Evolutionary conservation across 2,888 invertebrate genomes (phyloP).

Genomic region (Scrobipalpa costella): DNA sequence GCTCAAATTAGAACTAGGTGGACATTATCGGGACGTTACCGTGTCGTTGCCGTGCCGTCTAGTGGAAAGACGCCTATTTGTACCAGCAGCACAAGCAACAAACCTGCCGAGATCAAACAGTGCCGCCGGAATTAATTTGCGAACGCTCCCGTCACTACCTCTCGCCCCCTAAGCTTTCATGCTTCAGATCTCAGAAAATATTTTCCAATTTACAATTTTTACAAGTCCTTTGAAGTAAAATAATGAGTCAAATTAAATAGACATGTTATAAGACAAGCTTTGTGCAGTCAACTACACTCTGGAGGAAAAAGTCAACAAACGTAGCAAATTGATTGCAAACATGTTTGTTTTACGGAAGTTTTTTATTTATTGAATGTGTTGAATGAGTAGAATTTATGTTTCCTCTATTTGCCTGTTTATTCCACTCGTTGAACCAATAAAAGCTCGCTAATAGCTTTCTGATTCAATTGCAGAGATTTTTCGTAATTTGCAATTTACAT

Average conservation of each 20-base stretch:
- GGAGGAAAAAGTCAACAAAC: background rate
- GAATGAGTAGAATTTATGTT: background rate
- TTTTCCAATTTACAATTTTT: slow-evolving; percentile 47
- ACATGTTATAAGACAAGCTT: slow-evolving; percentile 30
- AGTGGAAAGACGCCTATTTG: no score
- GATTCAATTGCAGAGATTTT: background rate
- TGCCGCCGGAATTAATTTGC: slow-evolving; percentile 71
- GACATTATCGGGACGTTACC: no score
- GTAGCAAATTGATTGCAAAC: slow-evolving; percentile 21
- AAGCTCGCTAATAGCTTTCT: slow-evolving; percentile 15
- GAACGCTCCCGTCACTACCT: slow-evolving; percentile 52
- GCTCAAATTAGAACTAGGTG: no score
- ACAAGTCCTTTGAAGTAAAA: slow-evolving; percentile 44
- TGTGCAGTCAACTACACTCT: slow-evolving; percentile 20
- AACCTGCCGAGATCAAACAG: slow-evolving; percentile 70
- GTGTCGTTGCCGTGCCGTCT: no score
- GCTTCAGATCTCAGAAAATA: slow-evolving; percentile 54
- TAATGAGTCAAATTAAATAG: slow-evolving; percentile 31
- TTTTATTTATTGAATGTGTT: background rate
- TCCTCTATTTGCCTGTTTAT: slow-evolving; percentile 22
- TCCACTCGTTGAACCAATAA: slow-evolving; percentile 14
- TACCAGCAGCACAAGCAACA: slow-evolving; percentile 60
- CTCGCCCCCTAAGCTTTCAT: slow-evolving; percentile 41
- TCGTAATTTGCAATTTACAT: background rate
- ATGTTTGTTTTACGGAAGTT: slow-evolving; percentile 35